These are phyloP conservation scores for Macropodus opercularis DNA, from an alignment of 2,797 vertebrate species.

Conservation along the genomic window DNA sequence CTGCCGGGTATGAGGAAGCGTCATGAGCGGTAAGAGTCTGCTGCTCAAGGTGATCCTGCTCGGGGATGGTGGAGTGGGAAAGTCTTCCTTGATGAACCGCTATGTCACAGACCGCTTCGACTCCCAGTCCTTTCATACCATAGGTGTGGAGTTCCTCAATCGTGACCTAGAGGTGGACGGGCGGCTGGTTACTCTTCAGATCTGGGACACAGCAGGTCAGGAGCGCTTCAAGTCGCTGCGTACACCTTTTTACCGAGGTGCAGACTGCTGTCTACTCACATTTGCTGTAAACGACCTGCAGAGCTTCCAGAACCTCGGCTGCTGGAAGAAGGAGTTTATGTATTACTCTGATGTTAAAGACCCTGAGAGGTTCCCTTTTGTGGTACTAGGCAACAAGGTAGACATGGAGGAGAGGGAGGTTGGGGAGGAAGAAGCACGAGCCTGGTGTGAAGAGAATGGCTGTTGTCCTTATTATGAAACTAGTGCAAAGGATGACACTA, in stretches of 20 bases:
- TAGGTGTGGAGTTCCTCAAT: constrained; percentile 98
- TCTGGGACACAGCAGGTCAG: constrained; percentile 98
- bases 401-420: constrained; percentile 93
- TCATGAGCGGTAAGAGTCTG: constrained; percentile 94
- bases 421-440: constrained; percentile 89
- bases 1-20: constrained; percentile 63
- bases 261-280: constrained; percentile 97
- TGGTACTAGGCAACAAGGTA: constrained; percentile 96
- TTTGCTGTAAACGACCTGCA: constrained; percentile 95
- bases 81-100: constrained; percentile 99
- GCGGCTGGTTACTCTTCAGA: constrained; percentile 95
- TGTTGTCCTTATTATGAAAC: constrained; percentile 97
- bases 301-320: constrained; percentile 95
- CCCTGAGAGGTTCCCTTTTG: constrained; percentile 93
- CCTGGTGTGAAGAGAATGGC: constrained; percentile 94
- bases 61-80: constrained; percentile 97
- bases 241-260: constrained; percentile 96
- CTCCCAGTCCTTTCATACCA: constrained; percentile 98
- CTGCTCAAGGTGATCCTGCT: constrained; percentile 96
- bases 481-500: constrained; percentile 97
- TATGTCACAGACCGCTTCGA: constrained; percentile 98
- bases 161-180: constrained; percentile 96
- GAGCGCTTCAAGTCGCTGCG: constrained; percentile 97
- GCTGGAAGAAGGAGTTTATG: constrained; percentile 98
- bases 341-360: constrained; percentile 94